phyloP scores from a whole-genome alignment of 2,888 invertebrate species.

The Xanthostigma xanthostigma region DNA sequence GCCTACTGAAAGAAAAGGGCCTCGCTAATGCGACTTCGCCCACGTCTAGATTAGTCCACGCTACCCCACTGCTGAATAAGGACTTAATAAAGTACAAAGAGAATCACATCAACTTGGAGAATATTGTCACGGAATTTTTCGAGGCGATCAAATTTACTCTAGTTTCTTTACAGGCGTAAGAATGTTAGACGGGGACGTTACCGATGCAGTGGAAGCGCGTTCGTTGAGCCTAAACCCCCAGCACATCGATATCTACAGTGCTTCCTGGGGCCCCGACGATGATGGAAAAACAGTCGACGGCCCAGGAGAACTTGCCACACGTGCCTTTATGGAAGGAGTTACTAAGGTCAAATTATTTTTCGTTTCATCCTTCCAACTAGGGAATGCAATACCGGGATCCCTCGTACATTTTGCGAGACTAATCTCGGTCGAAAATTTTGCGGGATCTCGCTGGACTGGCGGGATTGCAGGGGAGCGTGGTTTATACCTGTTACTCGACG shows the following conservation, averaged over 20 bases:
- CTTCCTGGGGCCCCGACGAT: slow-evolving; percentile 97
- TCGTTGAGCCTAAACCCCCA: slow-evolving; percentile 88
- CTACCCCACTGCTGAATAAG: too few relatives aligned
- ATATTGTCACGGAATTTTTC: not conserved
- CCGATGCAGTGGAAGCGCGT: slow-evolving; percentile 94
- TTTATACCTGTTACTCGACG: too few relatives aligned
- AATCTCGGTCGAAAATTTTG: too few relatives aligned
- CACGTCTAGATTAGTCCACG: too few relatives aligned
- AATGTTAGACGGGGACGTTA: slow-evolving; percentile 96
- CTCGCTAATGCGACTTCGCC: too few relatives aligned
- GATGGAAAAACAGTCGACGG: slow-evolving; percentile 98
- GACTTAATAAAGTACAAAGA: too few relatives aligned
- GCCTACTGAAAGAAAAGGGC: too few relatives aligned
- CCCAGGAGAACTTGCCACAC: slow-evolving; percentile 85
- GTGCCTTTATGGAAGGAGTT: slow-evolving; percentile 93
- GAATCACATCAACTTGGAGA: too few relatives aligned
- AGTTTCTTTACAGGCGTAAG: slow-evolving; percentile 56
- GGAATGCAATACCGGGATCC: too few relatives aligned
- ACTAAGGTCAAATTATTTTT: slow-evolving; percentile 47
- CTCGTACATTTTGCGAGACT: too few relatives aligned
- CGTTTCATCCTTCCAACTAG: not conserved
- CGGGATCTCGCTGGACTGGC: too few relatives aligned
- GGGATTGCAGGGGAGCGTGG: too few relatives aligned
- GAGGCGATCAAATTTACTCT: slow-evolving; percentile 1
- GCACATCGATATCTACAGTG: slow-evolving; percentile 96